phyloP scores from a whole-genome alignment of 2,113 vertebrate species.

The Pimephales promelas region DNA sequence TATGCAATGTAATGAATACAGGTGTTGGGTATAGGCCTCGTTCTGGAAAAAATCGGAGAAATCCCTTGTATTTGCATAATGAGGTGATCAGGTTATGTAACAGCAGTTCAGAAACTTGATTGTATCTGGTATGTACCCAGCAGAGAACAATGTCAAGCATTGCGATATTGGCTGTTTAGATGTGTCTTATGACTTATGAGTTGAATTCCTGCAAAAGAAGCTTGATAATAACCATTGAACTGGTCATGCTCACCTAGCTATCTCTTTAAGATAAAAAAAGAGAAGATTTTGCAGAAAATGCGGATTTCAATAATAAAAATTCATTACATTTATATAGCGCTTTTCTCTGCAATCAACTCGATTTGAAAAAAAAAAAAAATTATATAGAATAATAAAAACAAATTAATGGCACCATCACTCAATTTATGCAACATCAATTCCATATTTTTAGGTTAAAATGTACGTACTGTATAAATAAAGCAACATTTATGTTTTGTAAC shows the following conservation, averaged over 20 bases:
- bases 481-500: background rate
- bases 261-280: background rate
- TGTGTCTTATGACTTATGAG: background rate
- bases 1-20: no score
- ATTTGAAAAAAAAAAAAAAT: no score
- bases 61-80: background rate
- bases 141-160: slow-evolving; percentile 11
- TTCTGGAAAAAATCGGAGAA: no score
- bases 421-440: background rate
- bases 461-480: background rate
- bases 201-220: background rate
- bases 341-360: no score
- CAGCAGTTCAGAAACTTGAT: slow-evolving; percentile 49
- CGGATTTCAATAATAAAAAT: no score
- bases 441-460: background rate
- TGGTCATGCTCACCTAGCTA: background rate
- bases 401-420: background rate
- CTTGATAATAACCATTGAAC: slow-evolving; percentile 4
- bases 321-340: no score
- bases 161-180: background rate
- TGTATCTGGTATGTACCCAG: slow-evolving; percentile 68
- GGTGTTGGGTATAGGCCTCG: no score
- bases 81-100: background rate
- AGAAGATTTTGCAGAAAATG: background rate
- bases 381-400: background rate